Evolutionary conservation across 2,113 vertebrate species (phyloP), one percentile per base, ranked within the genome.

Genomic region (Sylvietta virens): DNA sequence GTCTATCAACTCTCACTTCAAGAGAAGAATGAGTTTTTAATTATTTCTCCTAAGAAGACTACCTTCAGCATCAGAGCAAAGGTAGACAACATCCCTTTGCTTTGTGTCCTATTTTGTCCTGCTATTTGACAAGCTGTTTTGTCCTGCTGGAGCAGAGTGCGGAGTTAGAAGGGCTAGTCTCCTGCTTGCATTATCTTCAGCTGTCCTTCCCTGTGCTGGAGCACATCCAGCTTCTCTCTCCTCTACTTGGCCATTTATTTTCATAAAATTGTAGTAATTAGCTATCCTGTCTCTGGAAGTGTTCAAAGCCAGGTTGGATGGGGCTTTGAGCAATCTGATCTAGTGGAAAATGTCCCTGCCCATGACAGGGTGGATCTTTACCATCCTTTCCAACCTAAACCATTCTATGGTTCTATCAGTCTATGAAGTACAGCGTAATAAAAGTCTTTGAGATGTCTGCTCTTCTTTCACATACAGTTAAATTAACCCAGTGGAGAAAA

Each of bases 81-180:
- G 8, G n/a, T 0, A 1, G 28, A 23, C 0, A 2, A 15, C 16
- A 26, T 9, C 7, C 21, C 24, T 57, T 62, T 40, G 21, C 40
- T 89, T 48, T 81, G 44, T 62, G 30, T 80, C 24, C 44, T 35
- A 28, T n/a, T n/a, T n/a, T n/a, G n/a, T n/a, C n/a, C n/a, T n/a
- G n/a, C n/a, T n/a, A n/a, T n/a, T n/a, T n/a, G n/a, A n/a, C n/a
- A 9, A 47, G 30, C 13, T 64, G 4, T 45, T 58, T 8, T 79
- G 39, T 60, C 17, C 71, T 62, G 8, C 21, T 71, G 39, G 26
- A 67, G 42, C 20, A 48, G 79, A 80, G 0, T 12, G 10, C 13
- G 2, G 15, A 15, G 50, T 37, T n/a, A 42, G 15, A 82, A 74
- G 44, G 44, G 9, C 4, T 54, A 10, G 0, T 53, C 61, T 26